Percentiles rank a stretch among this genome's conserved stretches.
These are phyloP conservation scores for Dasyprocta punctata DNA, from an alignment of 2,113 vertebrate species.

Conservation along the genomic window DNA sequence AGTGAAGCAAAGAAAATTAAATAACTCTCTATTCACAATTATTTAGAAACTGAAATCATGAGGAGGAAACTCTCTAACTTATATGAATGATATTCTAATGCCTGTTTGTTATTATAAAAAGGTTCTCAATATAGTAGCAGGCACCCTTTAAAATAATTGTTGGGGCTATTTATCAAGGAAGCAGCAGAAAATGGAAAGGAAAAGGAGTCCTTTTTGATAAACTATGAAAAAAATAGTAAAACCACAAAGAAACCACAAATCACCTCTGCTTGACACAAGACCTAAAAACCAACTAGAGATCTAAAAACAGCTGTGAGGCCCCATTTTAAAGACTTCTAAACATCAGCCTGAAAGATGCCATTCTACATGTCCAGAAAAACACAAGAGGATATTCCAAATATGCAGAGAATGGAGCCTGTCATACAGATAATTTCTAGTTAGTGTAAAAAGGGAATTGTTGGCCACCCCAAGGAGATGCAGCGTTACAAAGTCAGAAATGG, in stretches of 20 bases:
- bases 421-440: neutral
- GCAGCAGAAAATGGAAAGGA: neutral
- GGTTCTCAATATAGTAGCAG: neutral
- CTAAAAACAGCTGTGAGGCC: constrained; percentile 35
- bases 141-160: neutral
- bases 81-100: neutral
- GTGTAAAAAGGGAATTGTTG: neutral
- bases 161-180: constrained; percentile 36
- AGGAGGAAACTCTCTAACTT: neutral
- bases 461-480: neutral
- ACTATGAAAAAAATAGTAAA: constrained; percentile 57
- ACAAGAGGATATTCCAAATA: neutral
- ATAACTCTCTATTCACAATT: neutral
- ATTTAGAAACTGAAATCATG: constrained; percentile 30
- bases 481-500: neutral
- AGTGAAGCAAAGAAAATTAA: constrained; percentile 31
- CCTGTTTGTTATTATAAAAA: neutral
- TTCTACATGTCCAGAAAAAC: neutral
- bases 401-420: neutral
- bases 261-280: neutral
- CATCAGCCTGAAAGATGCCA: constrained; percentile 1
- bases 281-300: constrained; percentile 30
- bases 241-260: constrained; percentile 38
- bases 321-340: neutral
- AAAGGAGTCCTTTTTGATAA: constrained; percentile 24